Conservation (phyloP, 2,888 invertebrate species). For the Tetropium fuscum region DNA sequence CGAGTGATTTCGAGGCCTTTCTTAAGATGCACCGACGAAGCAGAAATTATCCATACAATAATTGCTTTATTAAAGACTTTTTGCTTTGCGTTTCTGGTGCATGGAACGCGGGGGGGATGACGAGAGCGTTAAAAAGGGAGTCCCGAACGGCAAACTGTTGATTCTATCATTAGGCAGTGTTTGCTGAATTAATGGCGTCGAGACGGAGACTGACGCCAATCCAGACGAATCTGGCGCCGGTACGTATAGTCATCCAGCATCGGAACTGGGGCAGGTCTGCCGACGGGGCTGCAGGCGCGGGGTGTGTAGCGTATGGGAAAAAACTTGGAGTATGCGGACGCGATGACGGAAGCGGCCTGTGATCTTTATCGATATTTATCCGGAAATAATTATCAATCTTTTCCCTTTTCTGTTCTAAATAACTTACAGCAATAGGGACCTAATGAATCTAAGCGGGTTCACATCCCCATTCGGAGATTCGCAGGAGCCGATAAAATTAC, state of each 20-base stretch:
- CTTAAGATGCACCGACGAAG: no score
- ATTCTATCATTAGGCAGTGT: slow-evolving; percentile 67
- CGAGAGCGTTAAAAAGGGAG: background rate
- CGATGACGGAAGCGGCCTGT: background rate
- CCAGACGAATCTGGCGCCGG: slow-evolving; percentile 41
- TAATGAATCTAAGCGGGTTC: no score
- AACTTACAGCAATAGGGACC: no score
- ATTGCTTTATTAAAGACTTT: background rate
- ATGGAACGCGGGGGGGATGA: background rate
- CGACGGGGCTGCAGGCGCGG: background rate
- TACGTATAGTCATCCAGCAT: slow-evolving; percentile 14
- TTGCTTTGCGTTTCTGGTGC: background rate
- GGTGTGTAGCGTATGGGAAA: slow-evolving; percentile 1
- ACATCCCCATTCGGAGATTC: no score
- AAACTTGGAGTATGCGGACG: slow-evolving; percentile 4
- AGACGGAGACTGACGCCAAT: slow-evolving; percentile 62
- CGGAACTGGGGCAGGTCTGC: slow-evolving; percentile 18
- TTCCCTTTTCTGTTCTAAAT: no score
- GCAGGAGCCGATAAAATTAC: no score
- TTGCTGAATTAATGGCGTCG: slow-evolving; percentile 66
- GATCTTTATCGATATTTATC: no score
- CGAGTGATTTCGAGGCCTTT: no score
- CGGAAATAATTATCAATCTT: no score
- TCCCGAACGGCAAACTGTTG: slow-evolving; percentile 61
- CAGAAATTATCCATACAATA: no score